Evolutionary conservation across 2,113 vertebrate genomes (phyloP).

Genomic region (Tupaia tana): DNA sequence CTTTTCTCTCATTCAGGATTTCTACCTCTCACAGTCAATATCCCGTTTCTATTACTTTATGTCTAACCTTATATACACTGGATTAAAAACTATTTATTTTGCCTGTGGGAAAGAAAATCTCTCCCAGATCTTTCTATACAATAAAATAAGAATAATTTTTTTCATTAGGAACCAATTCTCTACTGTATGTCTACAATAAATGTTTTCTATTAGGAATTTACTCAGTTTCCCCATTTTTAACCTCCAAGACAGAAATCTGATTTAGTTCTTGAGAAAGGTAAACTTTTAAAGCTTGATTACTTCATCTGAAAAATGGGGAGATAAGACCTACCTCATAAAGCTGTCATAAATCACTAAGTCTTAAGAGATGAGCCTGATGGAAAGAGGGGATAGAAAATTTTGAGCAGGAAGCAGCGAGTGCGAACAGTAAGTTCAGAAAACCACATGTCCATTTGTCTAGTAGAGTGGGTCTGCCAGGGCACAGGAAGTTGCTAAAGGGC

Average conservation of each 20-base stretch:
- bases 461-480: neutral
- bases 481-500: neutral
- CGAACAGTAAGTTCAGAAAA: slow-evolving; percentile 20
- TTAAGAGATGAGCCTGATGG: neutral
- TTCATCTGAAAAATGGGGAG: neutral
- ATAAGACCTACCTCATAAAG: slow-evolving; percentile 1
- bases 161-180: neutral
- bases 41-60: neutral
- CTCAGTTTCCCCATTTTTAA: slow-evolving; percentile 32
- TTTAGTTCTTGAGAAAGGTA: neutral
- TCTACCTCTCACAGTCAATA: neutral
- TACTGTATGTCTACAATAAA: neutral
- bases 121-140: neutral
- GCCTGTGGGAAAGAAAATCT: neutral
- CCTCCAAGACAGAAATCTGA: neutral
- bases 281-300: slow-evolving; percentile 17
- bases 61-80: neutral
- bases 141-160: neutral
- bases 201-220: neutral
- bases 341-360: slow-evolving; percentile 43
- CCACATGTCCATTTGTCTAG: neutral
- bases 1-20: neutral
- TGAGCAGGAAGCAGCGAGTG: neutral
- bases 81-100: neutral
- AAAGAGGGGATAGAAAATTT: neutral